These are phyloP conservation scores for Chrysomela aeneicollis DNA, from an alignment of 2,888 invertebrate genomes.

Conservation along the genomic window DNA sequence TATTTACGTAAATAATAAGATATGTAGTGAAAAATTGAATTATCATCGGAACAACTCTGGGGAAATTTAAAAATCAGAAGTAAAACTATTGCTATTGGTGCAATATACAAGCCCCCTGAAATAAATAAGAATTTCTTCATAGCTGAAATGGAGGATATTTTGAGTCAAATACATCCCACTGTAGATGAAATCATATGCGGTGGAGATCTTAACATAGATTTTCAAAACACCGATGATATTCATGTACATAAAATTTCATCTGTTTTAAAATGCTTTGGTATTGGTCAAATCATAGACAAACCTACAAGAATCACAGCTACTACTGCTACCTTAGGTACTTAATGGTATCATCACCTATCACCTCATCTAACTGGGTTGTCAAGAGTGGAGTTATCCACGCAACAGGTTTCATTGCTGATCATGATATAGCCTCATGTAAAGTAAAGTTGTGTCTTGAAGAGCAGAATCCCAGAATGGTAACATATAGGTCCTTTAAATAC, in stretches of 20 bases:
- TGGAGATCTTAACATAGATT: constrained; percentile 14
- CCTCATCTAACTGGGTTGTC: constrained; percentile 6
- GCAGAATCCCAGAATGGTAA: constrained; percentile 13
- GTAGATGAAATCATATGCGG: constrained; percentile 13
- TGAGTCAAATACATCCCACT: constrained; percentile 9
- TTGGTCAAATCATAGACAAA: constrained; percentile 18
- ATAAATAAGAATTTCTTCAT: constrained; percentile 10
- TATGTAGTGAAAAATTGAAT: constrained; percentile 9
- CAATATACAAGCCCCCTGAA: constrained; percentile 6
- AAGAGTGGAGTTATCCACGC: constrained; percentile 5
- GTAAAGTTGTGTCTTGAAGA: constrained; percentile 5
- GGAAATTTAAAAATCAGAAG: constrained; percentile 1
- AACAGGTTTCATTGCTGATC: constrained; percentile 10
- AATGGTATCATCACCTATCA: not conserved
- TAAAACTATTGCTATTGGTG: constrained; percentile 13
- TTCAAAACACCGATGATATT: constrained; percentile 7
- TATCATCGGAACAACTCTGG: constrained; percentile 15
- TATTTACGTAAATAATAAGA: constrained; percentile 5
- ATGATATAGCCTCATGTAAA: constrained; percentile 16
- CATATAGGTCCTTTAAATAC: constrained; percentile 7
- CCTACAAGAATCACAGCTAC: constrained; percentile 6
- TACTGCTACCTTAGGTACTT: constrained; percentile 6
- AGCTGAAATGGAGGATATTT: constrained; percentile 10
- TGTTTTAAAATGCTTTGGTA: constrained; percentile 15
- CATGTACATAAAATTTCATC: constrained; percentile 6